Evolutionary conservation across 37 sponge, comb jelly and placozoan species (phyloP).

Genomic region (Amphimedon queenslandica): DNA sequence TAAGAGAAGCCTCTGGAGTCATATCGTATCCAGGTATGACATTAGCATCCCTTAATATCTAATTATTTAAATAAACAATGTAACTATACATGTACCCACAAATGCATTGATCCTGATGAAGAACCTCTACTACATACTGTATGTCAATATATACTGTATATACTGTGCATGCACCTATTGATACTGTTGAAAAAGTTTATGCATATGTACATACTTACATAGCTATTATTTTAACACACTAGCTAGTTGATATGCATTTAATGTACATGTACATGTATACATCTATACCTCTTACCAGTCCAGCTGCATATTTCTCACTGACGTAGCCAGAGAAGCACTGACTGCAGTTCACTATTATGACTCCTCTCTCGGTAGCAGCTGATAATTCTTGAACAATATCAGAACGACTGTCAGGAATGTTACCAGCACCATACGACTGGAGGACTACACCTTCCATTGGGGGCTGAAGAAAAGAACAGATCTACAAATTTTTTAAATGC

Average conservation of each 20-base stretch:
- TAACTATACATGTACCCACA: too few relatives aligned
- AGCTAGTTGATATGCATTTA: too few relatives aligned
- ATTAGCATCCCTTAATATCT: constrained; percentile 75
- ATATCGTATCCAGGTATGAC: constrained; percentile 93
- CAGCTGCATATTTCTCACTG: constrained; percentile 69
- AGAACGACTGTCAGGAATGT: constrained; percentile 55
- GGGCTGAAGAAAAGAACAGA: constrained; percentile 79
- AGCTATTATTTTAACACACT: too few relatives aligned
- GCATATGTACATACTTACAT: too few relatives aligned
- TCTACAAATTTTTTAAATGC: too few relatives aligned
- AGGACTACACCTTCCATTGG: constrained; percentile 91
- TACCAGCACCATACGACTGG: constrained; percentile 92
- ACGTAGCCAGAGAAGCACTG: constrained; percentile 87
- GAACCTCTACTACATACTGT: too few relatives aligned
- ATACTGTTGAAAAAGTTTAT: too few relatives aligned
- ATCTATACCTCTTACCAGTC: constrained; percentile 46
- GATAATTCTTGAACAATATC: constrained; percentile 62
- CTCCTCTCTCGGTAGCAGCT: constrained; percentile 69
- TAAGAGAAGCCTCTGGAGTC: constrained; percentile 97
- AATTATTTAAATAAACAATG: too few relatives aligned
- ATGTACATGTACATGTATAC: background rate
- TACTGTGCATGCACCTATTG: too few relatives aligned
- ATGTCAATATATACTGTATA: too few relatives aligned
- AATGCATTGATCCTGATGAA: too few relatives aligned
- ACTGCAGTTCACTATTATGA: constrained; percentile 88